These are phyloP conservation scores for Dipodomys stephensi DNA, from an alignment of 2,113 vertebrate genomes.

Conservation along the genomic window DNA sequence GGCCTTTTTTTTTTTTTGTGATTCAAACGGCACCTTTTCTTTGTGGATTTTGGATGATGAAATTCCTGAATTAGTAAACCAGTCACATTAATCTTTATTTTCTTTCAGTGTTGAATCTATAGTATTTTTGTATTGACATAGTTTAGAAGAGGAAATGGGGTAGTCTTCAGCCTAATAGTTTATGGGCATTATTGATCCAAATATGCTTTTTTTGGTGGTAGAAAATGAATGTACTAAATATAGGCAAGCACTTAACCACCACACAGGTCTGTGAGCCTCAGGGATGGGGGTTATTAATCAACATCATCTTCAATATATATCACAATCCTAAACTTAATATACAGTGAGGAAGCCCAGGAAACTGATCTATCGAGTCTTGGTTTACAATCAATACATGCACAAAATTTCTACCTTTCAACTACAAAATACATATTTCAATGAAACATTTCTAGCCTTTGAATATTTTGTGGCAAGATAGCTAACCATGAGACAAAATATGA, in stretches of 20 bases:
- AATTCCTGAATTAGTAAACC: slow-evolving; percentile 3
- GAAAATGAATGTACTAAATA: neutral
- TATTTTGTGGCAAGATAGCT: neutral
- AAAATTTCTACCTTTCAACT: neutral
- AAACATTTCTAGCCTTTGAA: neutral
- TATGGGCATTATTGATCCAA: neutral
- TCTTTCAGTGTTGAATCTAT: no score
- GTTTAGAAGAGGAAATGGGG: slow-evolving; percentile 4
- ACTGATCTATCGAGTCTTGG: neutral
- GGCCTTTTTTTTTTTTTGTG: no score
- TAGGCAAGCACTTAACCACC: neutral
- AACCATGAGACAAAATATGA: neutral
- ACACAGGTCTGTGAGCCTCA: neutral
- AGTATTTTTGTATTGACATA: neutral
- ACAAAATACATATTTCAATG: neutral
- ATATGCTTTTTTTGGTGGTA: neutral
- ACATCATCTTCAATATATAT: neutral
- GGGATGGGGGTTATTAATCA: neutral
- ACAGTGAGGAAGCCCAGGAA: neutral
- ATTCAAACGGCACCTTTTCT: neutral
- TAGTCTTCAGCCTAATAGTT: neutral
- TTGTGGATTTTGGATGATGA: neutral
- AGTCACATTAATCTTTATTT: neutral
- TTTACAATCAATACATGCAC: neutral
- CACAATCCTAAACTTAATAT: neutral